Conservation (phyloP, 2,113 vertebrate genomes). For the Aleadryas rufinucha region DNA sequence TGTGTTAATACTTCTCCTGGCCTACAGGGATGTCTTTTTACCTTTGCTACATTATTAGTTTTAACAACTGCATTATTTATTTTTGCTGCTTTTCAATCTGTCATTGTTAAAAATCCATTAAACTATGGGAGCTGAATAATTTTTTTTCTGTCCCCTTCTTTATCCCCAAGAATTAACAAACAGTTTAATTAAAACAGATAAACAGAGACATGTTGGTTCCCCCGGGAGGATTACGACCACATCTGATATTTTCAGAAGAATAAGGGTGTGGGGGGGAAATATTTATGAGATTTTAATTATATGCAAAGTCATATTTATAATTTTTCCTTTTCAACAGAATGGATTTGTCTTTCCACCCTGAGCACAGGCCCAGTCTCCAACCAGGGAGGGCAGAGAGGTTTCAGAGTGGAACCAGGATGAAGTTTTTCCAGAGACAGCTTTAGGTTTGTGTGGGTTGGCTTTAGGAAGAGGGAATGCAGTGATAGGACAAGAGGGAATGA, state of each 20-base stretch:
- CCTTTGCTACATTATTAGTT: conserved; percentile 38
- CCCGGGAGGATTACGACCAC: neutral
- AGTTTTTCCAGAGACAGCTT: neutral
- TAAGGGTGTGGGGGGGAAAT: neutral
- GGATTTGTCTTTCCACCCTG: neutral
- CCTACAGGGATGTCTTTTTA: conserved; percentile 14
- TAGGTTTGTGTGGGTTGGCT: neutral
- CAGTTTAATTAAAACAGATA: conserved; percentile 55
- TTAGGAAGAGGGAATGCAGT: neutral
- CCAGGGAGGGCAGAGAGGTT: neutral
- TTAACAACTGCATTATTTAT: conserved; percentile 18
- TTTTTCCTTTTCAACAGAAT: neutral
- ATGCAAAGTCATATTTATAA: neutral
- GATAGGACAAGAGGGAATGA: neutral
- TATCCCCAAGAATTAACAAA: conserved; percentile 25
- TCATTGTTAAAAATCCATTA: conserved; percentile 22
- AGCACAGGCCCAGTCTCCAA: neutral
- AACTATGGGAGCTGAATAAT: neutral
- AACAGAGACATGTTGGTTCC: conserved; percentile 17
- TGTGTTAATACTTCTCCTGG: neutral
- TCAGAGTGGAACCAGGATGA: neutral
- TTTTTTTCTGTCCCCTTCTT: neutral
- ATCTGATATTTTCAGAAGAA: conserved; percentile 35
- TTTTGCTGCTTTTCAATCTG: neutral
- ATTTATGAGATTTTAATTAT: neutral